Evolutionary conservation across 2,797 vertebrate species (phyloP), one percentile per base, ranked within the genome.

Genomic region (Cynodonichthys magdalenae): DNA sequence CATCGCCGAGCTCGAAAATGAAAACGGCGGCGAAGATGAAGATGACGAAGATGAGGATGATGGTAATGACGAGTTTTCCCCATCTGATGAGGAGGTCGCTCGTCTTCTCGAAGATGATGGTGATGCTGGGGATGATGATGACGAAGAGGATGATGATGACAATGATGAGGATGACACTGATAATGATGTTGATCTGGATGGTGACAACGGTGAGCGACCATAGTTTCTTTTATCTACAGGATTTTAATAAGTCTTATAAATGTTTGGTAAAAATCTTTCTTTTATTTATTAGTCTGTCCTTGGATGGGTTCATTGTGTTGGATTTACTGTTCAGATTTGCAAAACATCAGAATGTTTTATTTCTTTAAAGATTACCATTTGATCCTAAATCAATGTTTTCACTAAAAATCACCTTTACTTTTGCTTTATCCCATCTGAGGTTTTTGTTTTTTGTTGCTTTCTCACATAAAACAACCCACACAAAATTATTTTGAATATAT

Each of bases 11-110:
- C 75, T 98, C 42, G 96, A 97, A 92, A 98, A 94, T 1, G 97
- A 97, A 53, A 95, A 96, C 20, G 96, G 96, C 0, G 96, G 94
- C 71, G 97, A 44, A 84, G 91, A 93, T 2, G 95, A 92, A 7
- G 96, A 96, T 1, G 96, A 95, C 0, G 96, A 97, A 44, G 97
- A 98, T 72, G 97, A 98, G 74, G 96, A 98, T 15, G 97, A 97
- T 60, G 98, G 94, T 1, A 97, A 98, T 63, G 96, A 97, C 2
- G 97, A 96, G 72, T 96, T 98, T 75, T 96, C 96, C 31, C 96
- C 95, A 5, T 98, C 96, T 0, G 98, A 99, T 12, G 98, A 99
- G 68, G 97, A 99, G 74, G 91, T 97, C 44, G 95, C 95, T 1
- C 96, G 93, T 45, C 92, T 98, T 27, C 92, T 99, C 5, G 96